Base-by-base conservation (phyloP, 2,797 vertebrate species). In the Cygnus olor region DNA sequence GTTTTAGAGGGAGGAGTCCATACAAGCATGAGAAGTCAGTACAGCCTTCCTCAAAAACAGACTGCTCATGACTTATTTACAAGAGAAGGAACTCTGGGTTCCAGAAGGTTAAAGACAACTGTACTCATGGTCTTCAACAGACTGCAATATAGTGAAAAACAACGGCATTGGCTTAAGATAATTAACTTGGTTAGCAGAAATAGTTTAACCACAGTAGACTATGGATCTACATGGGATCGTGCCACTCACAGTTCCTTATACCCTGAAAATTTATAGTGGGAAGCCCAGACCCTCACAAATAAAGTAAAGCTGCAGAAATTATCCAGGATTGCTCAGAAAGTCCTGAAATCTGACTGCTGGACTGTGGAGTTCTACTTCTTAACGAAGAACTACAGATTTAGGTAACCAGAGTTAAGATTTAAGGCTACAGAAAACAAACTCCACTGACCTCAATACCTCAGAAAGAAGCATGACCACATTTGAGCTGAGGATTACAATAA, bases 71-170 rank as follows among this genome's bases (percentile, higher is more conserved):
- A 94, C 28, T 93, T 86, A 82, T 80, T 90, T 89, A 89, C 49
- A 61, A 38, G 18, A 74, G 51, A 53, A 88, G 3, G 36, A 44
- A 66, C 47, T 32, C 70, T 58, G 45, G 17, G 9, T 66, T 81
- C 49, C 64, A 85, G 38, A 9, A 91, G 47, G 74, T 81, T 93
- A 82, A 82, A 89, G 51, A 82, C 92, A 92, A 45, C 45, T 71
- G 27, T 19, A 30, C 65, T 85, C 36, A 6, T 7, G 44, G 32
- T 80, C 76, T 96, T 70, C 71, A 92, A 28, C 36, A 92, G 68
- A 53, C 38, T 57, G 57, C 15, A 92, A 40, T 61, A 38, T 14
- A 68, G 88, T 92, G 79, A 93, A 95, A 94, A 94, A 72, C 77
- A 95, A 89, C 74, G 83, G 86, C 44, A 61, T 16, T 71, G 76